These are phyloP conservation scores for Digitonthophagus gazella DNA, from an alignment of 2,888 invertebrate genomes.

Conservation along the genomic window DNA sequence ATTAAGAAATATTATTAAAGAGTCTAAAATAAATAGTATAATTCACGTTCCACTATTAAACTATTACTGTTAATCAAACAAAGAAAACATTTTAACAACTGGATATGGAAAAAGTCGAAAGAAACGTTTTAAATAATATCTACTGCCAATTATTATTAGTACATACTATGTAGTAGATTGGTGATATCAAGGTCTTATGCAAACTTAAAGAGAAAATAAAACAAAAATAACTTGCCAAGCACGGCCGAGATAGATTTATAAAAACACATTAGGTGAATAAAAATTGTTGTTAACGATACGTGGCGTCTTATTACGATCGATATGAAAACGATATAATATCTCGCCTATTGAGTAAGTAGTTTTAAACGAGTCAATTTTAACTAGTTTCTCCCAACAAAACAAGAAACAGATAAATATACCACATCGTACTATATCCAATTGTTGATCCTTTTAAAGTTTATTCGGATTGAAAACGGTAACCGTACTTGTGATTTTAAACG, in stretches of 20 bases:
- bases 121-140: constrained; percentile 40
- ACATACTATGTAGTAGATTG: constrained; percentile 45
- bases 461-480: constrained; percentile 39
- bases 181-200: constrained; percentile 55
- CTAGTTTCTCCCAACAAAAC: constrained; percentile 39
- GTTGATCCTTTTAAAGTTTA: constrained; percentile 52
- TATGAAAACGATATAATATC: not conserved
- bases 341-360: constrained; percentile 28
- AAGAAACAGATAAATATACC: not conserved
- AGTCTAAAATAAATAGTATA: constrained; percentile 19
- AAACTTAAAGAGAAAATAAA: constrained; percentile 34
- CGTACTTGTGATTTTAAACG: constrained; percentile 42
- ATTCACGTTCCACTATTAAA: constrained; percentile 19
- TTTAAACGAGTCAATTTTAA: constrained; percentile 47
- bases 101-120: constrained; percentile 30
- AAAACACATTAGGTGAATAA: constrained; percentile 23
- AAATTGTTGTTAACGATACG: constrained; percentile 33
- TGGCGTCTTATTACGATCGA: not conserved
- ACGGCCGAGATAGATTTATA: constrained; percentile 35
- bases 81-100: constrained; percentile 18
- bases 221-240: constrained; percentile 35
- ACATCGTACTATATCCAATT: constrained; percentile 46
- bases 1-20: constrained; percentile 19
- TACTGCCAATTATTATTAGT: constrained; percentile 49
- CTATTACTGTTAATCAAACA: constrained; percentile 23